These are phyloP conservation scores for Protobothrops mucrosquamatus DNA, from an alignment of 2,113 vertebrate genomes.

Conservation along the genomic window DNA sequence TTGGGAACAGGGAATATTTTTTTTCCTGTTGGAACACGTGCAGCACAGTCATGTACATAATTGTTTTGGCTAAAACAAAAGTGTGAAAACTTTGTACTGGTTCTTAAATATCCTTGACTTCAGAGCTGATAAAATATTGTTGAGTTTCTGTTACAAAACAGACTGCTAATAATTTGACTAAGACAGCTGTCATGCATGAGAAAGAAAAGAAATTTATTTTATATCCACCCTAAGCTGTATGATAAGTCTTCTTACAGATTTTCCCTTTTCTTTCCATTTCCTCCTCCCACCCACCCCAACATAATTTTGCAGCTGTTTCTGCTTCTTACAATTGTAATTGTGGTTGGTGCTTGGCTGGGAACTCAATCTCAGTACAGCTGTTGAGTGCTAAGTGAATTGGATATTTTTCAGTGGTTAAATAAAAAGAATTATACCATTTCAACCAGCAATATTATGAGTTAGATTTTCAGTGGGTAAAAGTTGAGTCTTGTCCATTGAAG, in stretches of 20 bases:
- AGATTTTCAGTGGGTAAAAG: constrained; percentile 49
- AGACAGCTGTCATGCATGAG: constrained; percentile 74
- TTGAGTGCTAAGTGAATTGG: constrained; percentile 77
- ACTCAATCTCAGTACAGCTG: constrained; percentile 73
- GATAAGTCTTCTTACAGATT: constrained; percentile 49
- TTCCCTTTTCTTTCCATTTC: constrained; percentile 37
- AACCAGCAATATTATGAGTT: constrained; percentile 47
- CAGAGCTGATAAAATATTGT: constrained; percentile 65
- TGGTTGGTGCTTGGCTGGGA: constrained; percentile 71
- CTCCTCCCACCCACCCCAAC: constrained; percentile 33
- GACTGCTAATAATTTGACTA: constrained; percentile 62
- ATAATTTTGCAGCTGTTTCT: constrained; percentile 78
- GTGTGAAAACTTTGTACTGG: constrained; percentile 60
- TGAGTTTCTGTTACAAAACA: constrained; percentile 72
- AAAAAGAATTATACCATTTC: constrained; percentile 70
- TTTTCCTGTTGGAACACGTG: constrained; percentile 41
- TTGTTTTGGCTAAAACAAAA: constrained; percentile 65
- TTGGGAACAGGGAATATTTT: constrained; percentile 37
- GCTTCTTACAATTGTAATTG: constrained; percentile 72
- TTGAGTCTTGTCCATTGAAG: constrained; percentile 25
- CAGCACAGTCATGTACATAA: constrained; percentile 50
- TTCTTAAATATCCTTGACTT: constrained; percentile 51
- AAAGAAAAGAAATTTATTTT: constrained; percentile 75
- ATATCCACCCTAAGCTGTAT: constrained; percentile 76
- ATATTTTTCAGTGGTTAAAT: constrained; percentile 79